Conservation (phyloP, 1,140 invertebrate species). For the Pentalonia nigronervosa region DNA sequence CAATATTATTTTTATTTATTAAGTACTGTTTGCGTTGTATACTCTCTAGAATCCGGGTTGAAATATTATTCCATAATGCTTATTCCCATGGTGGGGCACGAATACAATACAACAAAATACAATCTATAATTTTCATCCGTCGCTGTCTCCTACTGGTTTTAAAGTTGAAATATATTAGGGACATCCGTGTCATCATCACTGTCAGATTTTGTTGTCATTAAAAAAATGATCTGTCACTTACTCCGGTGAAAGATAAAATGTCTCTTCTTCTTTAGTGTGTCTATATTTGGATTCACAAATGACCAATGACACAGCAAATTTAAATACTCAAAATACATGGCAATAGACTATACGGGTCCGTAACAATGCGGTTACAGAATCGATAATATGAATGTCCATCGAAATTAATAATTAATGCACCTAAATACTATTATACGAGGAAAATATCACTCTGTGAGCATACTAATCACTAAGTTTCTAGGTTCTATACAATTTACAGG, state of each 20-base stretch:
- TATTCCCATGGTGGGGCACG: too few relatives aligned
- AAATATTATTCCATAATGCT: neutral
- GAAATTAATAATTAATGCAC: neutral
- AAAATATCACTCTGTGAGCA: neutral
- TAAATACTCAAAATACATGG: neutral
- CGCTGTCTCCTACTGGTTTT: neutral
- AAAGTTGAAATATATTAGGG: neutral
- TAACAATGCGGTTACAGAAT: too few relatives aligned
- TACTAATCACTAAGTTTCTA: neutral
- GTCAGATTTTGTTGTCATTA: constrained; percentile 3
- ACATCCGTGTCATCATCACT: neutral
- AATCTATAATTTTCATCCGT: neutral
- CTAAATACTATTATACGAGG: neutral
- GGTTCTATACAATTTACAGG: neutral
- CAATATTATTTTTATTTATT: neutral
- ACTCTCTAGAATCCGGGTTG: neutral
- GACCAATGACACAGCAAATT: neutral
- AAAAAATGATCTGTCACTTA: constrained; percentile 16
- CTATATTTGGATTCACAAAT: neutral
- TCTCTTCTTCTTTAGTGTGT: neutral
- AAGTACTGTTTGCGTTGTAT: neutral
- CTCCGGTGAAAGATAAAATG: neutral
- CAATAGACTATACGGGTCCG: neutral
- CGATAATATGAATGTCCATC: neutral
- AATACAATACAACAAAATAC: neutral